Evolutionary conservation across 2,797 vertebrate genomes (phyloP).

Genomic region (Poecilia gillii): DNA sequence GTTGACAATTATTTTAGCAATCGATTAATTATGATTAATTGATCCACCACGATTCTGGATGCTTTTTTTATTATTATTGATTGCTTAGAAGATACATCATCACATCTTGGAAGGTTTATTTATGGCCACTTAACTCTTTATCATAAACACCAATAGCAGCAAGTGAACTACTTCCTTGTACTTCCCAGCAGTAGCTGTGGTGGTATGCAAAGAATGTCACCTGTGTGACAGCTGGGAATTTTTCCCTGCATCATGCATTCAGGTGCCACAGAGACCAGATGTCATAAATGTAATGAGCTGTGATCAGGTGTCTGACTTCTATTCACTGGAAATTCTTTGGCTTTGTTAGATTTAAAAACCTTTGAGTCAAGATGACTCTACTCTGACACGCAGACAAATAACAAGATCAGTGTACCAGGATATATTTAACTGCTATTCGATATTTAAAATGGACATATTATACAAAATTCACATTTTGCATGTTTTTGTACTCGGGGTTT

Average conservation of each 20-base stretch:
- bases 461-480: too few species aligned
- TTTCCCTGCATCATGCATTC: not conserved
- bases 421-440: not conserved
- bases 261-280: not conserved
- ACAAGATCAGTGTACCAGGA: not conserved
- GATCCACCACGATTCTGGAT: too few species aligned
- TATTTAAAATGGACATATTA: not conserved
- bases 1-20: too few species aligned
- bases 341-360: not conserved
- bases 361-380: not conserved
- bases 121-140: not conserved
- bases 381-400: not conserved
- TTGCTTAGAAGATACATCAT: not conserved
- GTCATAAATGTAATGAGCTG: not conserved
- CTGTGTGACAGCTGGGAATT: not conserved
- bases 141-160: not conserved
- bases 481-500: too few species aligned
- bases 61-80: not conserved
- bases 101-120: not conserved
- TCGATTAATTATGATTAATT: too few species aligned
- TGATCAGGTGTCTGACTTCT: not conserved
- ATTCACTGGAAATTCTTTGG: not conserved
- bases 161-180: not conserved
- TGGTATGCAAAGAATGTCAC: not conserved
- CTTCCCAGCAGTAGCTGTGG: not conserved